Evolutionary conservation across 2,797 vertebrate species (phyloP).

Genomic region (Schizopygopsis malacanthus): DNA sequence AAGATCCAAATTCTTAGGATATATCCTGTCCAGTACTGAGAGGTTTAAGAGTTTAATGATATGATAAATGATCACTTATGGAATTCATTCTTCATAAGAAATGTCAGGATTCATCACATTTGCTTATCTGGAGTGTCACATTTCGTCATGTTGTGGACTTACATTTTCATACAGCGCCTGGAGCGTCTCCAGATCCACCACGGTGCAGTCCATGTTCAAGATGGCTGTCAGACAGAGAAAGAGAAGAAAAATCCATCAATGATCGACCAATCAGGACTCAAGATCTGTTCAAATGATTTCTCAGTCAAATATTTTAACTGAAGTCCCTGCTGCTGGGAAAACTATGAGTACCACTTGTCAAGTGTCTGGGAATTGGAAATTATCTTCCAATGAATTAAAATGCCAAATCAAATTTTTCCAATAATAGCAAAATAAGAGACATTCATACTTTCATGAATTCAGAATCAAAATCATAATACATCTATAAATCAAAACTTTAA

Average conservation of each 20-base stretch:
- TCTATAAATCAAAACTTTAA: background rate
- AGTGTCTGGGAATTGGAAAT: background rate
- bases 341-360: background rate
- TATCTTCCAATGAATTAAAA: background rate
- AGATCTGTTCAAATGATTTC: background rate
- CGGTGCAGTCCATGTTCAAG: constrained; percentile 94
- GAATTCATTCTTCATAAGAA: constrained; percentile 18
- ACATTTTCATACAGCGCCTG: constrained; percentile 98
- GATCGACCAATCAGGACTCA: constrained; percentile 39
- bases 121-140: constrained; percentile 12
- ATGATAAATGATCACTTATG: constrained; percentile 38
- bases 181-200: constrained; percentile 96
- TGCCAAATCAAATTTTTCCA: background rate
- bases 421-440: background rate
- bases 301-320: background rate
- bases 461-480: background rate
- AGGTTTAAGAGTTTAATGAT: constrained; percentile 19
- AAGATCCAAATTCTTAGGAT: constrained; percentile 50
- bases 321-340: background rate
- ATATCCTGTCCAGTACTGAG: constrained; percentile 32
- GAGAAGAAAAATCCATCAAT: constrained; percentile 49
- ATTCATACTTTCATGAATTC: background rate
- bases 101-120: constrained; percentile 22
- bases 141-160: constrained; percentile 68
- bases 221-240: constrained; percentile 80